Base-by-base conservation (phyloP, 2,113 vertebrate species). In the Phylloscopus trochilus region DNA sequence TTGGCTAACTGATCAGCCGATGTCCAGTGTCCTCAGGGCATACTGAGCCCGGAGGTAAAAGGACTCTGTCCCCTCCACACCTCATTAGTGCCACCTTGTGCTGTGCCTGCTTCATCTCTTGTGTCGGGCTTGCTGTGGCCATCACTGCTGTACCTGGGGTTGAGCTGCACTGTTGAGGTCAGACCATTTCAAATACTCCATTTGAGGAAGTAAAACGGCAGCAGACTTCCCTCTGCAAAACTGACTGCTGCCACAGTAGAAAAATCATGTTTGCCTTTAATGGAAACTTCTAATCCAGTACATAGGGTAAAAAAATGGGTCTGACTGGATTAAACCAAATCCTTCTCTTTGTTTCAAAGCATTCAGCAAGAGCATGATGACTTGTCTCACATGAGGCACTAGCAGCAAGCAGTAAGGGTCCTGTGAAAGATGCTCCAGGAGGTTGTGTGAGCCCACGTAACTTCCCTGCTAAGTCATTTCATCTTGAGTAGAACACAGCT, bases 21-120 rank as follows among this genome's bases (percentile, higher is more conserved):
- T 13, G 12, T 43, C 39, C 73, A 60, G 47, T 14, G 4, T 52
- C 52, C 55, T 87, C 12, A 5, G 21, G 55, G 31, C 39, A 11
- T 16, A 5, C 13, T 21, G 63, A 84, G 35, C 16, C 39, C 3
- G 7, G 39, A 85, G 41, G 13, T n/a, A 2, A 15, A 82, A 58
- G 59, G 28, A 37, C 24, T 8, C 39, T 11, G 52, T 87, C 33
- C 77, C 47, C n/a, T 95, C 51, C 22, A 0, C 28, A n/a, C 53
- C 60, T 80, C 76, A 3, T 28, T 21, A 69, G 91, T 44, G 75
- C 91, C 84, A 81, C 88, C 90, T 90, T 90, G 74, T 95, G 91
- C 94, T 68, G 49, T 4, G 4, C 26, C 27, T 5, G 5, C 56
- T 58, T 46, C 79, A 19, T 73, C 53, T 73, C 67, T 52, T 9